Evolutionary conservation across 1,140 invertebrate genomes (phyloP).

Genomic region (Brachystomella parvula): DNA sequence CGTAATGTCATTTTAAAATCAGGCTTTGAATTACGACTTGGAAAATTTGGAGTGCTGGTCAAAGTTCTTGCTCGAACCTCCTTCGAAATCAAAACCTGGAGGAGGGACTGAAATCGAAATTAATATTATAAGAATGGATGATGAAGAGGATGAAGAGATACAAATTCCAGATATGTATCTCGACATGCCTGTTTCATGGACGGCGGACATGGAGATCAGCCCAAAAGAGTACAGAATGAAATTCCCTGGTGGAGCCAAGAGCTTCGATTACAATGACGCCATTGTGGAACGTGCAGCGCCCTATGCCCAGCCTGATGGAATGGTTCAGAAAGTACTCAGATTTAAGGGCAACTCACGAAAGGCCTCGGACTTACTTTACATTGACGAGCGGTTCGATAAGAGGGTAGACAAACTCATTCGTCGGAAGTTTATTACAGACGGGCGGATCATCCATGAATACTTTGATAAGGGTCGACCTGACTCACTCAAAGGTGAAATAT

Average conservation of each 20-base stretch:
- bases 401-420: constrained; percentile 58
- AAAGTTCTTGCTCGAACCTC: constrained; percentile 59
- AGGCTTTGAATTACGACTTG: constrained; percentile 50
- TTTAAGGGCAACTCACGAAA: constrained; percentile 56
- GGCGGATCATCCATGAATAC: constrained; percentile 53
- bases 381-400: constrained; percentile 62
- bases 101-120: constrained; percentile 5
- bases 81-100: constrained; percentile 48
- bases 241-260: constrained; percentile 64
- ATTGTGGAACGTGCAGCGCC: constrained; percentile 67
- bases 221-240: constrained; percentile 60
- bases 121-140: constrained; percentile 39
- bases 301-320: constrained; percentile 61
- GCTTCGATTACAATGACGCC: constrained; percentile 62
- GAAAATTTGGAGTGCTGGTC: constrained; percentile 56
- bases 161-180: constrained; percentile 60
- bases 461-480: constrained; percentile 62
- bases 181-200: constrained; percentile 72
- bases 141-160: constrained; percentile 43
- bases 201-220: constrained; percentile 58
- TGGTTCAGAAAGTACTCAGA: constrained; percentile 58
- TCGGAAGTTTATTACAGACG: constrained; percentile 52
- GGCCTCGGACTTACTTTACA: constrained; percentile 50
- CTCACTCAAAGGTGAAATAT: constrained; percentile 50
- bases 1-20: background rate